These are phyloP conservation scores for Poecilia wingei DNA, from an alignment of 2,797 vertebrate species.

Conservation along the genomic window DNA sequence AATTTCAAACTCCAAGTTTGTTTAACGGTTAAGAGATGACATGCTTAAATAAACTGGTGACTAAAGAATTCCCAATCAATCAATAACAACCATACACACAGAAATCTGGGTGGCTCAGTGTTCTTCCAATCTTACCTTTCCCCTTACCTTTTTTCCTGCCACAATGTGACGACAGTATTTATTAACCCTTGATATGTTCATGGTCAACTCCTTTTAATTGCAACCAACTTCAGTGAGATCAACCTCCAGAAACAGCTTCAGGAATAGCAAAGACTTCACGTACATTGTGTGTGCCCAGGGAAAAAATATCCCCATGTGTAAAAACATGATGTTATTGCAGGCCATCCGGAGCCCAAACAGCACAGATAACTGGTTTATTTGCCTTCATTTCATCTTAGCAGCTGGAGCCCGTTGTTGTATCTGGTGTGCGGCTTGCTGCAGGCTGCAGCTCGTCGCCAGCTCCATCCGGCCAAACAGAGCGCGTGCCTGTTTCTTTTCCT, in stretches of 20 bases:
- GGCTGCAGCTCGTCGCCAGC: slow-evolving; percentile 34
- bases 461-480: slow-evolving; percentile 60
- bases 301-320: slow-evolving; percentile 44
- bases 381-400: slow-evolving; percentile 37
- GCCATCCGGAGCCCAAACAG: slow-evolving; percentile 17
- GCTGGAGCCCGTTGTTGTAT: slow-evolving; percentile 43
- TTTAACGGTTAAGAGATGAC: neutral
- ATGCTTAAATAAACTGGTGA: neutral
- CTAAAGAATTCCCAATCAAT: neutral
- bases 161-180: slow-evolving; percentile 20
- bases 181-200: slow-evolving; percentile 35
- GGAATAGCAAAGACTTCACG: slow-evolving; percentile 60
- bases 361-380: slow-evolving; percentile 59
- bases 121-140: neutral
- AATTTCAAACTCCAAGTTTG: neutral
- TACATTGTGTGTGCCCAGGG: slow-evolving; percentile 17
- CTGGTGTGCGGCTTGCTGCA: slow-evolving; percentile 20
- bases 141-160: neutral
- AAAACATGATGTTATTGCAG: slow-evolving; percentile 36
- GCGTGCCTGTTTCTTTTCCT: slow-evolving; percentile 37
- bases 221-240: slow-evolving; percentile 51
- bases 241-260: slow-evolving; percentile 58
- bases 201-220: slow-evolving; percentile 40
- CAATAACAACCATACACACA: neutral
- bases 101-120: neutral